A percentile compares a stretch with the other conserved stretches of the same genome.
Conservation (phyloP, 2,113 vertebrate species). For the Mionectes macconnelli region DNA sequence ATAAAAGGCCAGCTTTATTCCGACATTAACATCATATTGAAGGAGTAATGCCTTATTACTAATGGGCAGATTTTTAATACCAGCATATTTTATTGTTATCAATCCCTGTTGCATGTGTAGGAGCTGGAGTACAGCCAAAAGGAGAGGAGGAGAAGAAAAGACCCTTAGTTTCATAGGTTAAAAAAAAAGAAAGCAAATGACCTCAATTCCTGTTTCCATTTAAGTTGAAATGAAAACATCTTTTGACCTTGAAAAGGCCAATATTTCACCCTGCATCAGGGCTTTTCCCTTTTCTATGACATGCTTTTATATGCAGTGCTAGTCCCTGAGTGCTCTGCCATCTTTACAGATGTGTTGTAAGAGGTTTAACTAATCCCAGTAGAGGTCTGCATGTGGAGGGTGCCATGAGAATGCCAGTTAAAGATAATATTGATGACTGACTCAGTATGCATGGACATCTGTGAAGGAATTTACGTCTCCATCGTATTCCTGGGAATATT, state of each 20-base stretch:
- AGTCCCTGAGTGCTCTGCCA: background rate
- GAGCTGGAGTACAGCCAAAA: constrained; percentile 17
- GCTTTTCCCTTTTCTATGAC: background rate
- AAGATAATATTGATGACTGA: background rate
- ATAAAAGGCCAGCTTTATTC: constrained; percentile 18
- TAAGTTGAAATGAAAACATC: background rate
- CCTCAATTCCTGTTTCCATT: background rate
- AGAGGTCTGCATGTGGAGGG: background rate
- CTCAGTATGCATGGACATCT: background rate
- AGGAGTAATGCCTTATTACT: constrained; percentile 39
- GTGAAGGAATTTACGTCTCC: background rate
- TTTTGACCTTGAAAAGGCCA: background rate
- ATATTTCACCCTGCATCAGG: background rate
- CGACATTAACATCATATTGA: background rate
- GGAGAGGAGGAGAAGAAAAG: background rate
- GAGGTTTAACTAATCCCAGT: background rate
- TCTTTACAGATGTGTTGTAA: background rate
- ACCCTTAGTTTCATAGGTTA: background rate
- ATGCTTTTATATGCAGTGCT: background rate
- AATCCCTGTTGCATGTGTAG: background rate
- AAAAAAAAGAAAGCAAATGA: background rate
- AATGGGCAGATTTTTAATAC: constrained; percentile 41
- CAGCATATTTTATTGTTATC: constrained; percentile 21
- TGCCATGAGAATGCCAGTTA: background rate
- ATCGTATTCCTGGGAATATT: background rate